Percentiles rank a stretch among this genome's conserved stretches.
Evolutionary conservation across 2,888 invertebrate genomes (phyloP).

Genomic region (Incurvaria masculella): DNA sequence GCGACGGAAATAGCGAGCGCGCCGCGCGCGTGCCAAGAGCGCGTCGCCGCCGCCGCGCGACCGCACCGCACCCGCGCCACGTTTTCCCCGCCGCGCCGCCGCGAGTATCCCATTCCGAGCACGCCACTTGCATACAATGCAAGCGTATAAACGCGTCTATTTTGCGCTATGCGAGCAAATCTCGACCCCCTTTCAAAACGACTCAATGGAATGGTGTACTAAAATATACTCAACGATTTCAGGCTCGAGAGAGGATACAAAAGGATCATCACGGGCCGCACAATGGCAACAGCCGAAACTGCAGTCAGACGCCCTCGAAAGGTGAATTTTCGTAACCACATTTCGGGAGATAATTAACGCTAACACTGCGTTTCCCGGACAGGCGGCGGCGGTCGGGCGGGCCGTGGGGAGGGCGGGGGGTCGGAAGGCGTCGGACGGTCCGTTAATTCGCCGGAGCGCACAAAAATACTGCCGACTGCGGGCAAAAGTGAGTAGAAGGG

Average conservation of each 20-base stretch:
- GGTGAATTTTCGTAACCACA: not conserved
- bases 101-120: not conserved
- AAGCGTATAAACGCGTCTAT: too few species aligned
- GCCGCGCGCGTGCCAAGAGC: slow-evolving; percentile 31
- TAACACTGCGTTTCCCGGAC: not conserved
- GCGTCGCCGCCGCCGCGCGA: not conserved
- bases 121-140: not conserved
- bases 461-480: not conserved
- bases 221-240: too few species aligned
- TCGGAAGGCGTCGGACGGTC: not conserved
- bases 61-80: not conserved
- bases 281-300: not conserved
- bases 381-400: not conserved
- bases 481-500: not conserved
- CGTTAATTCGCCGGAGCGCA: not conserved
- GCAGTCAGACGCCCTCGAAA: not conserved
- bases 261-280: too few species aligned
- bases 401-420: too few species aligned
- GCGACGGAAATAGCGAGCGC: slow-evolving; percentile 25
- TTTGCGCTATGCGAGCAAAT: too few species aligned
- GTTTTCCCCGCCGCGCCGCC: too few species aligned
- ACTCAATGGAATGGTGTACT: too few species aligned
- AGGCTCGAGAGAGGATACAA: too few species aligned
- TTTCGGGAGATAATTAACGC: not conserved
- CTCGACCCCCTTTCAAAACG: too few species aligned